Conservation (phyloP, 2,113 vertebrate species). For the Motacilla tschutschensis region DNA sequence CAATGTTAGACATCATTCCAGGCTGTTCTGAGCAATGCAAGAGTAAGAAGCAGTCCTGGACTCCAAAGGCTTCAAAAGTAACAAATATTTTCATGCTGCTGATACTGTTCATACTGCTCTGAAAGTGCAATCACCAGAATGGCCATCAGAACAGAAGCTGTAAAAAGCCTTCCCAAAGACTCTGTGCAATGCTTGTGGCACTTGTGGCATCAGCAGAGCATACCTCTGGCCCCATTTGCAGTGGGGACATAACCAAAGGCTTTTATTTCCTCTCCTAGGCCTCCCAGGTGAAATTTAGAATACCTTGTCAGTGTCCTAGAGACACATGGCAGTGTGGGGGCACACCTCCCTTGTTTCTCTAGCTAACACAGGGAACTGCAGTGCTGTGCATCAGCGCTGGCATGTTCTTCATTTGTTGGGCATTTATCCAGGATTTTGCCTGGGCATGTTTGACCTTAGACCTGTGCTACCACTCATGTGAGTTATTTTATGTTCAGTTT, state of each 20-base stretch:
- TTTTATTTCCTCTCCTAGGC: background rate
- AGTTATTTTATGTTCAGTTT: background rate
- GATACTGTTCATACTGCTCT: background rate
- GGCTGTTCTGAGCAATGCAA: background rate
- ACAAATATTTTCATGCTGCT: background rate
- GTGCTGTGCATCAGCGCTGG: background rate
- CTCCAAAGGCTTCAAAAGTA: background rate
- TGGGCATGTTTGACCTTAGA: background rate
- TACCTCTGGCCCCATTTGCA: background rate
- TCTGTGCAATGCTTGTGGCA: background rate
- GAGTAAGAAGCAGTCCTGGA: background rate
- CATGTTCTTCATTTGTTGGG: background rate
- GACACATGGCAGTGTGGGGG: background rate
- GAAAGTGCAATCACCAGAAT: background rate
- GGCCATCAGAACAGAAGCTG: background rate
- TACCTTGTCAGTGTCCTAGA: background rate
- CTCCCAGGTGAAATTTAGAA: background rate
- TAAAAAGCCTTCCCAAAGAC: background rate
- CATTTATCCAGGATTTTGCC: background rate
- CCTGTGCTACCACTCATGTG: background rate
- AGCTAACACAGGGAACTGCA: background rate
- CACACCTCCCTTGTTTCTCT: background rate
- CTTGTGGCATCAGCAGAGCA: background rate
- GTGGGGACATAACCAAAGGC: background rate
- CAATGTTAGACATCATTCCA: background rate